Percentiles rank a stretch among this genome's conserved stretches.
Conservation (phyloP, 1,140 invertebrate genomes). For the Drosophila carrolli region DNA sequence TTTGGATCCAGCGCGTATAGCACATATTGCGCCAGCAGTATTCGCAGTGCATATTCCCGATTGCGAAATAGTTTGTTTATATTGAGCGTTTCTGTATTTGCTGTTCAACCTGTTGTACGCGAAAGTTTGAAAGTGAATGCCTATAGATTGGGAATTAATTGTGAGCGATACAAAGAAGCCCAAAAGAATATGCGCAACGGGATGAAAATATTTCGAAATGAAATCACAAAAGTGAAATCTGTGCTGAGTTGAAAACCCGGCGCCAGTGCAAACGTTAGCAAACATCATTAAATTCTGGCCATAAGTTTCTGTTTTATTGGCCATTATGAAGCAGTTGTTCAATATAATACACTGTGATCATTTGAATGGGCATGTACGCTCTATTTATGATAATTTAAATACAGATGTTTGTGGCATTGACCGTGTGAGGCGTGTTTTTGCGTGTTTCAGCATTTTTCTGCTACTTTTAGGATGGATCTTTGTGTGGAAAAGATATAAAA, state of each 20-base stretch:
- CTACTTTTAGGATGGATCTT: slow-evolving; percentile 45
- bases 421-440: slow-evolving; percentile 53
- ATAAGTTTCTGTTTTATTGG: slow-evolving; percentile 27
- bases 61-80: slow-evolving; percentile 78
- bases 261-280: slow-evolving; percentile 12
- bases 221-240: slow-evolving; percentile 35
- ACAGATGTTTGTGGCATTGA: slow-evolving; percentile 70
- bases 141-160: slow-evolving; percentile 20
- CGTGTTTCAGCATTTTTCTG: slow-evolving; percentile 46
- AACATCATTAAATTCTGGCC: slow-evolving; percentile 22
- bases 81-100: slow-evolving; percentile 55
- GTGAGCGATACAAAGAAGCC: slow-evolving; percentile 5
- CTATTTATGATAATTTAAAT: slow-evolving; percentile 56
- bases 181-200: slow-evolving; percentile 31
- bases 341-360: slow-evolving; percentile 68
- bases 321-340: slow-evolving; percentile 55
- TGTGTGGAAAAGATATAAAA: slow-evolving; percentile 58
- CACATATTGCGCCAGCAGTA: slow-evolving; percentile 16
- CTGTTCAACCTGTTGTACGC: slow-evolving; percentile 41
- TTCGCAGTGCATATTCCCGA: slow-evolving; percentile 50
- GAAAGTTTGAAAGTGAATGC: slow-evolving; percentile 39
- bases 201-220: slow-evolving; percentile 29
- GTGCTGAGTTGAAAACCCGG: slow-evolving; percentile 12
- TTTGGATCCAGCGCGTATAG: slow-evolving; percentile 32
- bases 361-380: slow-evolving; percentile 42